Percentiles rank a stretch among this genome's conserved stretches.
These are phyloP conservation scores for Ericerus pela DNA, from an alignment of 1,140 invertebrate genomes.

Conservation along the genomic window DNA sequence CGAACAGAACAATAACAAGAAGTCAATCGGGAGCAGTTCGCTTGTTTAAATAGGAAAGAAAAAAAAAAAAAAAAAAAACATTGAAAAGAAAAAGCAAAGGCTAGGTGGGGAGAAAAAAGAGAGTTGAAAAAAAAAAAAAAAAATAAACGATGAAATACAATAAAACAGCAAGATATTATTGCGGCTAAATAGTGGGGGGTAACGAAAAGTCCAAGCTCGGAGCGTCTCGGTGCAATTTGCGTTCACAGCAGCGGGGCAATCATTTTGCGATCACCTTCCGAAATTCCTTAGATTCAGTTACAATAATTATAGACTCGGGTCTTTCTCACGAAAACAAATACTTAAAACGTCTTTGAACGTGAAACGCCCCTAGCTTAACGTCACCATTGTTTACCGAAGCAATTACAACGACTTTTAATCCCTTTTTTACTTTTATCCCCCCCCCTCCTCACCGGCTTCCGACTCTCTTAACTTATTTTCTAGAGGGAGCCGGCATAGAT, in stretches of 20 bases:
- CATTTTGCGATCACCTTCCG: not conserved
- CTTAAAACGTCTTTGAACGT: conserved; percentile 7
- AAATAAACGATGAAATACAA: conserved; percentile 4
- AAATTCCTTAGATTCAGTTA: conserved; percentile 9
- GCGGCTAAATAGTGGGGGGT: not conserved
- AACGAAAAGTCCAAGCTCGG: conserved; percentile 3
- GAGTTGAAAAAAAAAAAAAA: not conserved
- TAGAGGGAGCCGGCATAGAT: too few species aligned
- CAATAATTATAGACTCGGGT: conserved; percentile 5
- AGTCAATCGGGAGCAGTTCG: conserved; percentile 10
- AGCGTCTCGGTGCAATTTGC: conserved; percentile 5
- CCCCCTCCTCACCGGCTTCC: too few species aligned
- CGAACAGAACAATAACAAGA: conserved; percentile 11
- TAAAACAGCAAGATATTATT: conserved; percentile 11
- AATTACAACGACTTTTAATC: conserved; percentile 8
- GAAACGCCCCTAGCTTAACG: conserved; percentile 7
- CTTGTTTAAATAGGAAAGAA: not conserved
- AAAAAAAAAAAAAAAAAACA: too few species aligned
- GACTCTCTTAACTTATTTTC: too few species aligned
- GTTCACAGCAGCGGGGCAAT: conserved; percentile 10
- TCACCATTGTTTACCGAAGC: conserved; percentile 4
- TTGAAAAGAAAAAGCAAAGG: too few species aligned
- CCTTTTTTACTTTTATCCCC: too few species aligned
- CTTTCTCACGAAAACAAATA: conserved; percentile 8
- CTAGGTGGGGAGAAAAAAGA: too few species aligned